Evolutionary conservation across 2,888 invertebrate genomes (phyloP), one percentile per base, ranked within the genome.

Genomic region (Xylota sylvarum): DNA sequence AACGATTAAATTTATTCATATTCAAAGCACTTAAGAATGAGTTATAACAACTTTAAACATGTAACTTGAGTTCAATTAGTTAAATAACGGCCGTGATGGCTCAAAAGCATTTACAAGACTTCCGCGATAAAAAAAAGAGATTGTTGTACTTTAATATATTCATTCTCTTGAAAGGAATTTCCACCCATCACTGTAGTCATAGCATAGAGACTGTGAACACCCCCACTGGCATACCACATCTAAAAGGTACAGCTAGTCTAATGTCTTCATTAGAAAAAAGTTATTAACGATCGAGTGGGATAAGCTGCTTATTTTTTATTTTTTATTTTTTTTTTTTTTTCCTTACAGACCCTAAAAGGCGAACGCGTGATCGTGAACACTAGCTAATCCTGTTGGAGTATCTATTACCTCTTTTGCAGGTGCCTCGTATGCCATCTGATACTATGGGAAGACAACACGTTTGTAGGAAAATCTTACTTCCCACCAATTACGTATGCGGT

Each of bases 291-390:
- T 81, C 81, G 17, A 74, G 40, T 69, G 55, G 84, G 79, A 84
- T 85, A 70, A 74, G 64, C 14, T 30, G n/a, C n/a, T n/a, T n/a
- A n/a, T n/a, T n/a, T n/a, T n/a, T n/a, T n/a, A n/a, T 56, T 48
- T 69, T 46, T 70, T 65, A 46, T 43, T 60, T 32, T 69, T 40
- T 65, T 65, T 62, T 56, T 56, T 7, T 48, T 35, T 30, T 4
- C 14, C 27, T 32, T 50, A 62, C 12, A 60, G 70, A 85, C 85
- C 85, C 81, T 81, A 85, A 81, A 85, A 85, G 85, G 85, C 65
- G 58, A 81, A 76, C 81, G 80, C 81, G 81, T 85, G 85, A 85
- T 85, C 85, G 85, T 85, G 85, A 85, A 85, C 76, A 85, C 74
- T 72, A 81, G 85, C 81, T 85, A 76, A 85, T 85, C 85, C 85